These are phyloP conservation scores for Octodonta nipae DNA, from an alignment of 2,888 invertebrate species.

Conservation along the genomic window DNA sequence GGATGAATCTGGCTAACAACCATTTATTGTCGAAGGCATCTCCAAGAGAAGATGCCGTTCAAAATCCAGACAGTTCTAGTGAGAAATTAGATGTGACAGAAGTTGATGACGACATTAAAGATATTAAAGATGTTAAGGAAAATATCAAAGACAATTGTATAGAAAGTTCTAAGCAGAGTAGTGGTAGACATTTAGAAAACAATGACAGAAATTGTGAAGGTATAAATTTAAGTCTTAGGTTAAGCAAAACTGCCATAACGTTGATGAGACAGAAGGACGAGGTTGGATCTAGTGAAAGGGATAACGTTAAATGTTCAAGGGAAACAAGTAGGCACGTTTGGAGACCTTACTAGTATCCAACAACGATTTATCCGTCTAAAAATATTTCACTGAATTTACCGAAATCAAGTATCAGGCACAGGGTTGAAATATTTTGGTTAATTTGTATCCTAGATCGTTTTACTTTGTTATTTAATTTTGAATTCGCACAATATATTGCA, in stretches of 20 bases:
- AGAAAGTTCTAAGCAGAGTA: constrained; percentile 6
- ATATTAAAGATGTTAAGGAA: constrained; percentile 11
- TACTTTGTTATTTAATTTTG: too few relatives aligned
- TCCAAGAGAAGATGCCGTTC: constrained; percentile 17
- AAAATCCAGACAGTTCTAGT: constrained; percentile 25
- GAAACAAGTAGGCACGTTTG: constrained; percentile 56
- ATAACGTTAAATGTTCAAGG: constrained; percentile 31
- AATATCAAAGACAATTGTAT: constrained; percentile 6
- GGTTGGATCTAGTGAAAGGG: constrained; percentile 32
- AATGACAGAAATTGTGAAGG: constrained; percentile 22
- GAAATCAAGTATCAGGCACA: background rate
- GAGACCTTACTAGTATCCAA: constrained; percentile 53
- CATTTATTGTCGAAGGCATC: constrained; percentile 14
- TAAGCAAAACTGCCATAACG: constrained; percentile 31
- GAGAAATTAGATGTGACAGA: constrained; percentile 24
- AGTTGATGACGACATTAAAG: constrained; percentile 19
- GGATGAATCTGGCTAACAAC: constrained; percentile 43
- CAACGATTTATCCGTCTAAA: background rate
- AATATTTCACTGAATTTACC: background rate
- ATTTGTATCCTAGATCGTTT: too few relatives aligned
- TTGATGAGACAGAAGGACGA: constrained; percentile 33
- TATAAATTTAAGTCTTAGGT: constrained; percentile 30
- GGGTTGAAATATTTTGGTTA: too few relatives aligned
- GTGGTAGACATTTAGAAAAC: constrained; percentile 9
- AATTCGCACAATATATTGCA: too few relatives aligned